Evolutionary conservation across 2,888 invertebrate species (phyloP).

Genomic region (Drosophila paranaensis): DNA sequence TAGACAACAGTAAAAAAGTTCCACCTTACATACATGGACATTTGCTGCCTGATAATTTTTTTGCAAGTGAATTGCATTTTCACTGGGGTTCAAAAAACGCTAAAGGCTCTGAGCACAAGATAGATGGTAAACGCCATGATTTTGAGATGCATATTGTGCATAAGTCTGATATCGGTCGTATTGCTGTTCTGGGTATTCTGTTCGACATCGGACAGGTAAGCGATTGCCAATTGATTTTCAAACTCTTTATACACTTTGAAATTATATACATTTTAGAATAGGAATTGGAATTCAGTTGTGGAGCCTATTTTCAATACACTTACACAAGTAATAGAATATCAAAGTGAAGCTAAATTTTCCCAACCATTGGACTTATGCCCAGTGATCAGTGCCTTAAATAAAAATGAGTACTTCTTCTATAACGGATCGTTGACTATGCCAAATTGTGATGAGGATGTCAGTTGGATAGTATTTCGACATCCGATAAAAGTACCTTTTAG

Average conservation of each 20-base stretch:
- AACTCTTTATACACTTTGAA: neutral
- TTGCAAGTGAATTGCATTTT: slow-evolving; percentile 4
- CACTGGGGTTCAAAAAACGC: neutral
- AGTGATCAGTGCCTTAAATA: neutral
- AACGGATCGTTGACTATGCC: slow-evolving; percentile 7
- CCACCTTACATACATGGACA: neutral
- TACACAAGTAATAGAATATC: neutral
- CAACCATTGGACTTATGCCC: neutral
- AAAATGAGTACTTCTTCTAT: neutral
- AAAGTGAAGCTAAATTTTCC: neutral
- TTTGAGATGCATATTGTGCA: slow-evolving; percentile 20
- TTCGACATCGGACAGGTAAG: neutral
- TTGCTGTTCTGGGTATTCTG: neutral
- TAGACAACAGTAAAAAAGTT: neutral
- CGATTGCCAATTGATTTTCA: neutral
- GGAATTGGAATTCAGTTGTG: neutral
- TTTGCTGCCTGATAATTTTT: neutral
- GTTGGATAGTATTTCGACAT: slow-evolving; percentile 4
- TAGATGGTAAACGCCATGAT: neutral
- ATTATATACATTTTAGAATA: neutral
- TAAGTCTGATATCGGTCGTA: neutral
- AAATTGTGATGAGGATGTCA: neutral
- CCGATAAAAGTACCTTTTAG: neutral
- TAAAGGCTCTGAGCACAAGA: slow-evolving; percentile 9
- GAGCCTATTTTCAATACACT: neutral